Percentiles rank a stretch among this genome's conserved stretches.
Evolutionary conservation across 2,113 vertebrate genomes (phyloP).

Genomic region (Chinchilla lanigera): DNA sequence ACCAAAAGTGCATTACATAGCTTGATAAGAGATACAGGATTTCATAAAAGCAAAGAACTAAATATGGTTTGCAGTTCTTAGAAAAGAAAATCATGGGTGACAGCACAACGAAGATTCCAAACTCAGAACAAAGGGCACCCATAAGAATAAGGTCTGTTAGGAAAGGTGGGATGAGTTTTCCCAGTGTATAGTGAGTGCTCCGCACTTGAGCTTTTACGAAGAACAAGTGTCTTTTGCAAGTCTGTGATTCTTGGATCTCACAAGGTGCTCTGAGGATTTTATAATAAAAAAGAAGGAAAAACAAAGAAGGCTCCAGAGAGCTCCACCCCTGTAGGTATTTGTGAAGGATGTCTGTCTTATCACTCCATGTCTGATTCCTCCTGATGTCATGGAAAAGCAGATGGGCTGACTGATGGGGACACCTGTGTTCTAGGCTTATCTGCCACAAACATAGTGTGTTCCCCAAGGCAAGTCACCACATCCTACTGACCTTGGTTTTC

Average conservation of each 20-base stretch:
- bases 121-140: neutral
- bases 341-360: neutral
- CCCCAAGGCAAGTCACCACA: neutral
- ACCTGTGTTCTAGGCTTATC: neutral
- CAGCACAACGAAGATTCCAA: neutral
- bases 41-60: constrained; percentile 66
- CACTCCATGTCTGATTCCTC: neutral
- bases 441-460: neutral
- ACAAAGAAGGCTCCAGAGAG: neutral
- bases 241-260: neutral
- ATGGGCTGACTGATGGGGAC: neutral
- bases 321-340: neutral
- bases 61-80: constrained; percentile 27
- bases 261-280: neutral
- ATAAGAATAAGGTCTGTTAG: neutral
- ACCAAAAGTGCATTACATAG: neutral
- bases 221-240: neutral
- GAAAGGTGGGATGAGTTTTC: neutral
- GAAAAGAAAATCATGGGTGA: neutral
- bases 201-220: neutral
- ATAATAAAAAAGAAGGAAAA: neutral
- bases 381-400: neutral
- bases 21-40: constrained; percentile 56
- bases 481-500: neutral
- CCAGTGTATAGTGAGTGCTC: neutral